phyloP scores from a whole-genome alignment of 2,797 vertebrate species.

The Sebastes diaconus region DNA sequence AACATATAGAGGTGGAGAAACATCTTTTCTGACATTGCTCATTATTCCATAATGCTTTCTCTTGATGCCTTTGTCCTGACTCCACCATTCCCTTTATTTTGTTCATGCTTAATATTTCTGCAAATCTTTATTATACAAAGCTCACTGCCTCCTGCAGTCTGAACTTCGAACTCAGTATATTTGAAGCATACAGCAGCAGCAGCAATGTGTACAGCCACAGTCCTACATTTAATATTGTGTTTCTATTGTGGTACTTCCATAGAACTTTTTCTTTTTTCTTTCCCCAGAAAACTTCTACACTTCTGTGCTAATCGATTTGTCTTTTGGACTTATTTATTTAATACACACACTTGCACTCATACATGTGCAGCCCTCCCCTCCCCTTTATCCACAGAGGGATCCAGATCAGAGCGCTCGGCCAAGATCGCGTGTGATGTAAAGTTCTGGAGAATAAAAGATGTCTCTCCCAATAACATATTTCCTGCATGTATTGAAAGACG shows the following conservation, averaged over 20 bases:
- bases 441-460: slow-evolving; percentile 81
- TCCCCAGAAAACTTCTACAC: slow-evolving; percentile 63
- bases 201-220: not conserved
- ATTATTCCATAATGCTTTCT: not conserved
- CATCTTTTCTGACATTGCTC: not conserved
- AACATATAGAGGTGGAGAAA: not conserved
- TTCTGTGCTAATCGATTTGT: slow-evolving; percentile 74
- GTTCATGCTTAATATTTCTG: not conserved
- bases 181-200: not conserved
- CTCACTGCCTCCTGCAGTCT: slow-evolving; percentile 7
- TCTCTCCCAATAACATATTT: slow-evolving; percentile 82
- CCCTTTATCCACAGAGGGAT: slow-evolving; percentile 69
- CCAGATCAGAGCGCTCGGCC: slow-evolving; percentile 81
- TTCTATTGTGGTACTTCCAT: slow-evolving; percentile 9
- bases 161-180: slow-evolving; percentile 41
- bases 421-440: slow-evolving; percentile 81
- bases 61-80: not conserved
- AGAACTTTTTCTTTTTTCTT: slow-evolving; percentile 54
- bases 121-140: slow-evolving; percentile 29
- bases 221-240: slow-evolving; percentile 1
- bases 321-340: slow-evolving; percentile 75
- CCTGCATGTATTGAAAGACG: slow-evolving; percentile 74
- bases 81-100: slow-evolving; percentile 16
- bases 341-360: slow-evolving; percentile 45
- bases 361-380: slow-evolving; percentile 50